Base-by-base conservation (phyloP, 2,113 vertebrate species). In the Platysternon megacephalum region DNA sequence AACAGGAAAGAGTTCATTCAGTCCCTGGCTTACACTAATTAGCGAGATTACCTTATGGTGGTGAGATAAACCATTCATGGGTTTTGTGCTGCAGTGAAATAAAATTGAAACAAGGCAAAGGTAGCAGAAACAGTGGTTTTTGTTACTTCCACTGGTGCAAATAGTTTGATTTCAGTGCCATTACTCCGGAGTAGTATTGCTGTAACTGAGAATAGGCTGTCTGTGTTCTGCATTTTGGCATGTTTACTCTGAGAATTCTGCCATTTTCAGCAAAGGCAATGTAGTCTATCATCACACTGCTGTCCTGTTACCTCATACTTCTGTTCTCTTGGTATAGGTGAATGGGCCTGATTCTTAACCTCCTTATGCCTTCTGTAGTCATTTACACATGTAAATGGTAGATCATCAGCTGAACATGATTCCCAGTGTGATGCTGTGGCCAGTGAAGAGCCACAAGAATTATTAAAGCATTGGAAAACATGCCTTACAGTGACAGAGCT, bases 81-180 rank as follows among this genome's bases (percentile, higher is more conserved):
- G 26, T 76, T 19, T 89, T 90, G 87, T 87, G 48, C 49, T 89
- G 11, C 65, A 78, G 12, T 28, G 44, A 92, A 89, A 55, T 22
- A 56, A 96, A 95, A 26, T 55, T 65, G 91, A 81, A 79, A 82
- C 91, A 95, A 61, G 78, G 94, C 78, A 95, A 74, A 39, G 86
- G 42, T 86, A 85, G 85, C 84, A 55, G 19, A 5, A 85, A 61
- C 58, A 46, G 4, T n/a, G 35, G 55, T 44, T 53, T 48, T 89
- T 85, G 49, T 12, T 76, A 84, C 82, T 91, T 91, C 81, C 3
- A 74, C 55, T 2, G 58, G 51, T 93, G 87, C 39, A 83, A 87
- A 88, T 26, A 9, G 22, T 14, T 61, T 12, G n/a, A 11, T 29
- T 53, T 51, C 58, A 76, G 1, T n/a, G 19, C 3, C 12, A 4